phyloP scores from a whole-genome alignment of 2,797 vertebrate genomes.

The Brachyalestes nurse region DNA sequence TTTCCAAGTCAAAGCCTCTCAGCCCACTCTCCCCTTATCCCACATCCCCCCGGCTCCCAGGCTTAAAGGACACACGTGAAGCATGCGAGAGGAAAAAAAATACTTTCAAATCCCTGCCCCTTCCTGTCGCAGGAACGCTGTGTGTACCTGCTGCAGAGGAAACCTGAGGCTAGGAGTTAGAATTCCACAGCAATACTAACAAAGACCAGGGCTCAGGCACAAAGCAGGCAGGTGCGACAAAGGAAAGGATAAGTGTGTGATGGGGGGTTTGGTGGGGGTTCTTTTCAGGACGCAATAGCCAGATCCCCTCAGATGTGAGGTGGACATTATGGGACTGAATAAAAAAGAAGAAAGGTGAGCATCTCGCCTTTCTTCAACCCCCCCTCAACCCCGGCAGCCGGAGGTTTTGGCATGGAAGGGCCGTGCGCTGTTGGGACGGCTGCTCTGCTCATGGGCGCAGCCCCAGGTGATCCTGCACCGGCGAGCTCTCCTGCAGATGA shows the following conservation, averaged over 20 bases:
- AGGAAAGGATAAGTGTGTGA: slow-evolving; percentile 32
- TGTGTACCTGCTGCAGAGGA: background rate
- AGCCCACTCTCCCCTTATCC: slow-evolving; percentile 14
- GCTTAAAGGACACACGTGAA: slow-evolving; percentile 37
- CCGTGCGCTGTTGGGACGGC: slow-evolving; percentile 46
- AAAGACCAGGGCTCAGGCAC: slow-evolving; percentile 18
- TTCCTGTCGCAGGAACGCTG: slow-evolving; percentile 4
- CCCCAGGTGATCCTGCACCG: slow-evolving; percentile 68
- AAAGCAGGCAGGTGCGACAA: slow-evolving; percentile 26
- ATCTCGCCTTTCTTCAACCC: slow-evolving; percentile 8
- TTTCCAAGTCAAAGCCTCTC: slow-evolving; percentile 28
- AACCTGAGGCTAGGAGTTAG: slow-evolving; percentile 30
- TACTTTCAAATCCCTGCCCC: slow-evolving; percentile 33
- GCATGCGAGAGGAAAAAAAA: background rate
- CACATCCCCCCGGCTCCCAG: slow-evolving; percentile 1
- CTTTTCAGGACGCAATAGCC: slow-evolving; percentile 9
- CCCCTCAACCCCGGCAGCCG: slow-evolving; percentile 1
- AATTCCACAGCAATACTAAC: slow-evolving; percentile 23
- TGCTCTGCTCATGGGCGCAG: slow-evolving; percentile 55
- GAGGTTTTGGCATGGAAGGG: slow-evolving; percentile 43
- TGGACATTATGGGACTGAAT: slow-evolving; percentile 34
- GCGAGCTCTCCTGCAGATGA: slow-evolving; percentile 65
- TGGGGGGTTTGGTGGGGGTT: background rate
- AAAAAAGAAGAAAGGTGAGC: slow-evolving; percentile 45
- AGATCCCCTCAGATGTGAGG: slow-evolving; percentile 50